Conservation (phyloP, 2,113 vertebrate genomes). For the Xiphorhynchus elegans region DNA sequence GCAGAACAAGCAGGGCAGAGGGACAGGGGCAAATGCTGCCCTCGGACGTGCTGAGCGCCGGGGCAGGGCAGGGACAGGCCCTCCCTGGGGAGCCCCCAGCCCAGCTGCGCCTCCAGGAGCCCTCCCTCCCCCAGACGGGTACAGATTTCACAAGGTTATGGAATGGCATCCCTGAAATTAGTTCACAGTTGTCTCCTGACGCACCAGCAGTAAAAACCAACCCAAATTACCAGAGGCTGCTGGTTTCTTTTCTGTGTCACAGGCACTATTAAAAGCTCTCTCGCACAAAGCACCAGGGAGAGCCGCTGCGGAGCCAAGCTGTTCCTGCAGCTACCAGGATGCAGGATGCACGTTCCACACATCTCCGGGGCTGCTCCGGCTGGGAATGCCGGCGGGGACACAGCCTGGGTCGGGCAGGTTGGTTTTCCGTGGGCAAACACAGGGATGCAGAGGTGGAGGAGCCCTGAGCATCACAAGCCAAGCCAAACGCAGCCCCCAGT, state of each 20-base stretch:
- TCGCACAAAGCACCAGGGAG: slow-evolving; percentile 63
- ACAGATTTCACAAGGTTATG: slow-evolving; percentile 66
- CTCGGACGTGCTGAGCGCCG: accelerated
- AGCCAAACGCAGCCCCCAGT: accelerated
- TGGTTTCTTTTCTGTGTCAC: slow-evolving; percentile 70
- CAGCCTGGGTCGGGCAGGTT: not conserved
- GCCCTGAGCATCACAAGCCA: not conserved
- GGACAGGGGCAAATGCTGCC: not conserved
- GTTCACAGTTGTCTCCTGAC: slow-evolving; percentile 70
- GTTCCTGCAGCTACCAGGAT: slow-evolving; percentile 44
- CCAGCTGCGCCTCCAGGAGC: not conserved
- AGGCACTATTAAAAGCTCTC: slow-evolving; percentile 70
- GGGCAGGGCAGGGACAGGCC: not conserved
- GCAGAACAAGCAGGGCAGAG: not conserved
- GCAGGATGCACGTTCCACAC: slow-evolving; percentile 23
- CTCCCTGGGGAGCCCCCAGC: not conserved
- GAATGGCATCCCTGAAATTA: slow-evolving; percentile 70
- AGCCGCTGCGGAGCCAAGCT: slow-evolving; percentile 45
- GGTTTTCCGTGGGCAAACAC: not conserved
- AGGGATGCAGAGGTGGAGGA: accelerated
- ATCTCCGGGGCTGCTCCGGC: not conserved
- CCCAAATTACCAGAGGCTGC: slow-evolving; percentile 66
- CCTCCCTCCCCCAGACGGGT: not conserved
- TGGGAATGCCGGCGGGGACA: not conserved
- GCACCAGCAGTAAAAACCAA: slow-evolving; percentile 60